Base-by-base conservation (phyloP, 2,113 vertebrate genomes). In the Ammodytes dubius region DNA sequence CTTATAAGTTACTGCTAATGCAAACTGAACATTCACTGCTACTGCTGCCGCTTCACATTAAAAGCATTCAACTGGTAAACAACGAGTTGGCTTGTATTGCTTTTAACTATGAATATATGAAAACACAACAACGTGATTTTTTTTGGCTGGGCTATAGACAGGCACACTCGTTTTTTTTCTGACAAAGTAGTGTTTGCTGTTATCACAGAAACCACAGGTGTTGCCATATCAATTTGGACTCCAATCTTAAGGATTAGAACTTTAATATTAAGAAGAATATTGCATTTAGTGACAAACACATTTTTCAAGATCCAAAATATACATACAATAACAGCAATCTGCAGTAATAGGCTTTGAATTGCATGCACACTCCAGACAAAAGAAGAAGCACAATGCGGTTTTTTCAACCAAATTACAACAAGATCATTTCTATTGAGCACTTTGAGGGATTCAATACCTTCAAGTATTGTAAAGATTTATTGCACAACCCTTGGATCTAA, bases 121-220 rank as follows among this genome's bases (percentile, higher is more conserved):
- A 54, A 73, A 61, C 11, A 27, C 15, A 53, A 14, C 37, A 42
- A 35, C 7, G 35, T n/a, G 57, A 19, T 7, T 65, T 56, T 42
- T 19, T 57, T 43, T 49, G 35, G 27, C 12, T 7, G 17, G 12
- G 35, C 35, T 42, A 15, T 52, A 42, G 19, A 50, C 19, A 11
- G 69, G 52, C 15, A 12, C 43, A 60, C 13, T 19, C 0, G 5
- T 11, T 79, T 15, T 60, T 53, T 6, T 50, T 61, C 46, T 53
- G 19, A n/a, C 53, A 52, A 53, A 27, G n/a, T 65, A 35, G 43
- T 27, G 17, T 66, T 73, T 52, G 54, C 78, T 52, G 17, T 40
- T 67, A 68, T 43, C 15, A 15, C 10, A 7, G 43, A 11, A n/a
- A 58, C 45, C 15, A 47, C 0, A 0, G n/a, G 39, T 9, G 49